Evolutionary conservation across 2,797 vertebrate genomes (phyloP), one percentile per base, ranked within the genome.

Genomic region (Galago senegalensis): DNA sequence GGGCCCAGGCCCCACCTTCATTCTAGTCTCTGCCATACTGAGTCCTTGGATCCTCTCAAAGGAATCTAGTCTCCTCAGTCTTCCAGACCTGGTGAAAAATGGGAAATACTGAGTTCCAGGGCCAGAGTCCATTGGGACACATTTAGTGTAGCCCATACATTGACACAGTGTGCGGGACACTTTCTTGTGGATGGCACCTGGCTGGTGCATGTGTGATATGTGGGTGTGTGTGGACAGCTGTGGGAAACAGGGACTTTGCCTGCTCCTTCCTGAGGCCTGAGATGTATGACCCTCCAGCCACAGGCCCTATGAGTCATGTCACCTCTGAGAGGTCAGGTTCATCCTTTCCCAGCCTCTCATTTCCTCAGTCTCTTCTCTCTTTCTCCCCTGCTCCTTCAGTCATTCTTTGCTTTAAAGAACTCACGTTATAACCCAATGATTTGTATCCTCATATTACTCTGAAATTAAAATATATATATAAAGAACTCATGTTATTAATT

Each of bases 201-300:
- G 43, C 43, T 63, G 27, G 2, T n/a, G 53, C 34, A 7, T 34
- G 12, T 37, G 12, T 56, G 31, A 20, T 56, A 4, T 5, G 12
- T 58, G 53, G 13, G n/a, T 34, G 53, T 0, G 5, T 77, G 34
- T 12, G 29, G 46, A 27, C 21, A 4, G 4, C 29, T 43, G 37
- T 43, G 58, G 40, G 49, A 34, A 63, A 53, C 34, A 69, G 43
- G 2, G 23, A 7, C 2, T 31, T 8, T 43, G 16, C 34, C 2
- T 7, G 23, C 31, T 65, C 67, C 49, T 14, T 46, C 18, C 56
- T 8, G 53, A 49, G 23, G 21, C 23, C 56, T 8, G 53, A 49
- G 23, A 27, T 1, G 1, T 1, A 0, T 9, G 63, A 31, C 14
- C 10, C 12, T 37, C 46, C 14, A 25, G 0, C 27, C 69, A 27